These are phyloP conservation scores for Trachelus stipa DNA, from an alignment of 2,888 invertebrate genomes.

Conservation along the genomic window DNA sequence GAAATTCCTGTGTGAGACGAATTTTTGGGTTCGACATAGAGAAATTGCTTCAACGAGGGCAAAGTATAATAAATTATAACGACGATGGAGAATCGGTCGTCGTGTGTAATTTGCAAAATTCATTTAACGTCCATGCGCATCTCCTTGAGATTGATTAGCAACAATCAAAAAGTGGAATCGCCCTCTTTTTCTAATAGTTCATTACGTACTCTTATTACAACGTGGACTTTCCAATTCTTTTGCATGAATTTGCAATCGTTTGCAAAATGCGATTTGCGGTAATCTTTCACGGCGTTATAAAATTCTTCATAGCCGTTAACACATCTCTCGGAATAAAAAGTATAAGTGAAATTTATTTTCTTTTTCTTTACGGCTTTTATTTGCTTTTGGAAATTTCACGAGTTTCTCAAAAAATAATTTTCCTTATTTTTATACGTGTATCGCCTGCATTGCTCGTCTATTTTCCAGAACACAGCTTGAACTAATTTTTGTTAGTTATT, in stretches of 20 bases:
- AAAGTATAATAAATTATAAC: background rate
- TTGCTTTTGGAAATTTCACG: background rate
- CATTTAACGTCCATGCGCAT: background rate
- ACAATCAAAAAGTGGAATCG: background rate
- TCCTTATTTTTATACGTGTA: background rate
- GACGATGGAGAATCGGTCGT: background rate
- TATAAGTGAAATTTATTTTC: background rate
- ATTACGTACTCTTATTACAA: background rate
- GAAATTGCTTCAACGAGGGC: background rate
- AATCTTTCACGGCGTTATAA: background rate
- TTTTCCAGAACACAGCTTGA: background rate
- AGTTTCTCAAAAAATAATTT: background rate
- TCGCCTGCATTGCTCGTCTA: background rate
- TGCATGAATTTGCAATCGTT: background rate
- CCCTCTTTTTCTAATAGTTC: background rate
- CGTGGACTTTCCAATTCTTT: background rate
- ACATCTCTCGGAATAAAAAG: background rate
- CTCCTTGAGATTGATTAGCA: background rate
- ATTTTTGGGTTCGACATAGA: background rate
- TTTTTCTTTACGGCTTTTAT: background rate
- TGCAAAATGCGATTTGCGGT: background rate
- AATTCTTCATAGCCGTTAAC: background rate
- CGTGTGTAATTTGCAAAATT: background rate
- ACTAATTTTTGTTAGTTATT: background rate
- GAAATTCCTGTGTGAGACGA: too few species aligned